A percentile compares a stretch with the other conserved stretches of the same genome.
These are phyloP conservation scores for Oxycera nigricornis DNA, from an alignment of 2,888 invertebrate species.

Conservation along the genomic window DNA sequence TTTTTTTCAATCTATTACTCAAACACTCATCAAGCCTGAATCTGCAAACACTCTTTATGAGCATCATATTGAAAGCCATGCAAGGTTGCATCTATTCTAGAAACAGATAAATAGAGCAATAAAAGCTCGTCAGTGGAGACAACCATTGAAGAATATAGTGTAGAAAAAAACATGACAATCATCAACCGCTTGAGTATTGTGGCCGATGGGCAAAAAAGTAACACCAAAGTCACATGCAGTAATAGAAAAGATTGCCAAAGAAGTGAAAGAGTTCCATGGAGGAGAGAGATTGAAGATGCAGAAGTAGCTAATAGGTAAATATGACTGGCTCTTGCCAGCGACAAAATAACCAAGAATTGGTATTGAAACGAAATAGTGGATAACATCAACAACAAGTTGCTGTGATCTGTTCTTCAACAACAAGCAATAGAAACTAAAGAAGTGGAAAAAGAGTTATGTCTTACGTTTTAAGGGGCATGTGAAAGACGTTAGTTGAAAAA, in stretches of 20 bases:
- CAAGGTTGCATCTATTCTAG: neutral
- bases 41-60: too few species aligned
- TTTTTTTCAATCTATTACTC: too few species aligned
- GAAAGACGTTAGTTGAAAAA: too few species aligned
- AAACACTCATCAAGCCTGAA: too few species aligned
- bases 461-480: neutral
- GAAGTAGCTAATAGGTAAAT: constrained; percentile 16
- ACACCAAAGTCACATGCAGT: neutral
- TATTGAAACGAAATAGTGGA: neutral
- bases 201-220: neutral
- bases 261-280: neutral
- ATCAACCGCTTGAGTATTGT: neutral
- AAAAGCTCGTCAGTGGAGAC: neutral
- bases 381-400: neutral
- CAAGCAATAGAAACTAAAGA: neutral
- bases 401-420: neutral
- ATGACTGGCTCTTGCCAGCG: neutral
- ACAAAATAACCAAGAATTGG: neutral
- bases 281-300: neutral
- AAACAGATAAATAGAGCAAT: neutral
- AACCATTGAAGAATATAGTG: neutral
- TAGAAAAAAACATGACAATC: neutral
- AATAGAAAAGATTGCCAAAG: neutral
- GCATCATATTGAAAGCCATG: neutral
- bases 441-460: neutral